These are phyloP conservation scores for Scolopax bukidnonensis DNA, from an alignment of 2,797 vertebrate genomes.

Conservation along the genomic window DNA sequence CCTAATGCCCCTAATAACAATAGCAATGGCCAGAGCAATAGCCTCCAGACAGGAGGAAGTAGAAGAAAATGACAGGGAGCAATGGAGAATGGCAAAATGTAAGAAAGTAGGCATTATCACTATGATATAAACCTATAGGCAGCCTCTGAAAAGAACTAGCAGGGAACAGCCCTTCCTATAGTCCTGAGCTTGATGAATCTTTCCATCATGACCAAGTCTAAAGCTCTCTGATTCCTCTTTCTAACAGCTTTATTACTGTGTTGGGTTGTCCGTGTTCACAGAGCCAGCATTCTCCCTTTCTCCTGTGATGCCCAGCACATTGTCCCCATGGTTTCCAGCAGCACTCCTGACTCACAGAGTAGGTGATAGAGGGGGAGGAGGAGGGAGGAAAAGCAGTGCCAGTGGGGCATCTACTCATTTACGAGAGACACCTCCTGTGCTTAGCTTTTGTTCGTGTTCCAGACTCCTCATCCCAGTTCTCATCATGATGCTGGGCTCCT, in stretches of 20 bases:
- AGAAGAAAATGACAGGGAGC: fast-evolving
- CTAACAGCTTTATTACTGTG: not conserved
- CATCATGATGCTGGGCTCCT: not conserved
- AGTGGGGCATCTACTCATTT: not conserved
- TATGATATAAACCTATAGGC: not conserved
- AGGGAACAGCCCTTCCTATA: not conserved
- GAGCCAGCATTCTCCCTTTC: not conserved
- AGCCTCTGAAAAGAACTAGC: not conserved
- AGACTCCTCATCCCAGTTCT: not conserved
- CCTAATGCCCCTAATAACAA: not conserved
- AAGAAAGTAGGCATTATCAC: not conserved
- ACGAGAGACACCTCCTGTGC: not conserved
- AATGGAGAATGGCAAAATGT: not conserved
- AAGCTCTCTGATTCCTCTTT: not conserved
- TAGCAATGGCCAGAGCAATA: not conserved
- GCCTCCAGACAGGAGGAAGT: not conserved
- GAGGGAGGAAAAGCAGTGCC: not conserved
- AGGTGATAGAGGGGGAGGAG: not conserved
- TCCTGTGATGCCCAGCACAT: not conserved
- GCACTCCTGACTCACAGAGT: fast-evolving
- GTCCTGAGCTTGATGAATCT: not conserved
- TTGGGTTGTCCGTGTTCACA: not conserved
- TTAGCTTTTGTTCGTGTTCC: not conserved
- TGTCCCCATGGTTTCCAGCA: not conserved
- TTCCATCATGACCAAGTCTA: not conserved